Evolutionary conservation across 2,113 vertebrate genomes (phyloP), one percentile per base, ranked within the genome.

Genomic region (Typhlomys cinereus): DNA sequence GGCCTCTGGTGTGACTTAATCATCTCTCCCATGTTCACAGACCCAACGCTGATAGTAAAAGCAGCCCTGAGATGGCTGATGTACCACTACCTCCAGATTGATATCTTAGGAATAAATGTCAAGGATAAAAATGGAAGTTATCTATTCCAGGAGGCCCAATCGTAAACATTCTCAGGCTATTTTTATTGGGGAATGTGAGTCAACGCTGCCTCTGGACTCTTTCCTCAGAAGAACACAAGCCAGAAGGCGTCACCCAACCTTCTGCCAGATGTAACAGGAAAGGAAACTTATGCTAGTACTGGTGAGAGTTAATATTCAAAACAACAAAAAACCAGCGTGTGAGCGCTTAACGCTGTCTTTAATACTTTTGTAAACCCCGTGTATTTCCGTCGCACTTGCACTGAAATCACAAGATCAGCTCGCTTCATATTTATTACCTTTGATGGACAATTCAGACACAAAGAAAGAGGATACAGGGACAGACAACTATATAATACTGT

Each of bases 51-150:
- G 85, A n/a, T 59, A 85, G 36, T 54, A 86, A 67, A 25, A 69
- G 6, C 23, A 92, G 11, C 34, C 23, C 36, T 48, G 48, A 62
- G 34, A 75, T 54, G 54, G 39, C 48, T 84, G n/a, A 12, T 44
- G 20, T 52, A 61, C 25, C 23, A 10, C 46, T 31, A 54, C 39
- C 54, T 66, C 57, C 36, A 62, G 73, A 92, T 3, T 88, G 74
- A 84, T 82, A 82, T 57, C 23, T 70, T 85, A 82, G 41, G 78
- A 95, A 85, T 74, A 75, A 91, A 91, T 85, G 74, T 92, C 85
- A 91, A 79, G 78, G 78, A 85, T 85, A 79, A 73, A 94, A 88
- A 87, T 93, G 76, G 46, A 93, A 91, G 64, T 95, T 34, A 57
- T 74, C 48, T 90, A 62, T 88, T 94, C 64, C 46, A 92, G 89